Base-by-base conservation (phyloP, 2,797 vertebrate species). In the Anolis apletophallus region DNA sequence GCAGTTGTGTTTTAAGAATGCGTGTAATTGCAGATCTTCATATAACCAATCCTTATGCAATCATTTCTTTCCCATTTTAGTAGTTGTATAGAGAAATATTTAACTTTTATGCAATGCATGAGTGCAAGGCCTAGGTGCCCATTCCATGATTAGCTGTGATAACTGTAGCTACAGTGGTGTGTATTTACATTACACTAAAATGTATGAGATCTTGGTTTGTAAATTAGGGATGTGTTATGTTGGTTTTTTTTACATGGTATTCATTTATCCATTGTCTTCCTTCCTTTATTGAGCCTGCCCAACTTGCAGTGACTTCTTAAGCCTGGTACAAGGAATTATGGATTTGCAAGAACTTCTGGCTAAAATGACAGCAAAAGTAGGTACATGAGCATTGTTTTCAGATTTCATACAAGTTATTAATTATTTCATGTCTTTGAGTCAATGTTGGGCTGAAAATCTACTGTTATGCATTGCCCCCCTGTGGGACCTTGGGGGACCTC, bases 301-400 rank as follows among this genome's bases (percentile, higher is more conserved):
- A 6, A 99, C 98, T 88, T 99, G 98, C 96, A 99, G 98, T 88
- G 98, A 99, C 95, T 99, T 99, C 96, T 96, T 99, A 93, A 98
- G 97, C 95, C 97, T 99, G 88, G 98, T 99, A 68, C 98, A 99
- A 96, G 98, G 98, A 95, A 99, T 99, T 94, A 99, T 99, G 98
- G 98, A 99, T 95, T 97, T 99, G 57, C 98, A 99, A 95, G 98
- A 99, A 86, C 97, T 99, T 23, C 95, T 99, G 91, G 98, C 98
- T 88, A 99, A 98, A 96, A 99, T 99, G 98, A 99, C 98, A 80
- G 95, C 98, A 89, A 99, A 99, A 97, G 98, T 99, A 96, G 95
- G 97, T 96, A 91, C 83, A 93, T 92, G 29, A 91, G 85, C 68
- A 87, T 87, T 81, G 68, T 79, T 85, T 34, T 67, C 12, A 59